Base-by-base conservation (phyloP, 2,888 invertebrate species). In the Drosophila yooni region DNA sequence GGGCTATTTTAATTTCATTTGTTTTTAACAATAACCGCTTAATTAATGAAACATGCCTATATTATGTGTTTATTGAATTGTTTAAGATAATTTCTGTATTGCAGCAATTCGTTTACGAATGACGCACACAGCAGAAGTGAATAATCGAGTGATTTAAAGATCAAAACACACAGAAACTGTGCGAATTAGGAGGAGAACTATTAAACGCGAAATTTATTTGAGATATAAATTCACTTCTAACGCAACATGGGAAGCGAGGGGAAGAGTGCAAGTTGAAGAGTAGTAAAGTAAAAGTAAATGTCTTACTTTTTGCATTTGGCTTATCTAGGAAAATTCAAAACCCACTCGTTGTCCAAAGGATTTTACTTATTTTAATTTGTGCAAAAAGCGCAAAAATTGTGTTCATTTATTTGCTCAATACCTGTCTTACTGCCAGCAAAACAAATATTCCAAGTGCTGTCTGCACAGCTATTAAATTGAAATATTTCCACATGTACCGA, bases 351-450 rank as follows among this genome's bases (percentile, higher is more conserved):
- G 25, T 31, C 27, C 2, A 27, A 15, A 38, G 10, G 36, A 13
- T 27, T 34, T 34, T 15, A 29, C 18, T 11, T 36, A 31, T 31
- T 43, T 56, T 65, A 4, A 57, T 64, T 36, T 36, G 56, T n/a
- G 31, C 31, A 60, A 50, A 53, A 6, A 57, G 31, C 57, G 51
- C 48, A 8, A 57, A 62, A 34, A 36, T 40, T 21, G 51, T 46
- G 40, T 61, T 51, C 18, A 68, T 62, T 78, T 66, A 59, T 66
- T 54, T 54, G 25, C 33, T 65, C 65, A 65, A 79, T 58, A 64
- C 29, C 48, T 54, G 58, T n/a, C 31, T 15, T 15, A 50, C 60
- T 78, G 66, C 25, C 50, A 51, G 40, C 61, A 58, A 65, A 54
- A 15, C 21, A 75, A 38, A 36, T 46, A 40, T 46, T 60, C 46